These are phyloP conservation scores for Drosophila athabasca DNA, from an alignment of 1,140 invertebrate species.

Conservation along the genomic window DNA sequence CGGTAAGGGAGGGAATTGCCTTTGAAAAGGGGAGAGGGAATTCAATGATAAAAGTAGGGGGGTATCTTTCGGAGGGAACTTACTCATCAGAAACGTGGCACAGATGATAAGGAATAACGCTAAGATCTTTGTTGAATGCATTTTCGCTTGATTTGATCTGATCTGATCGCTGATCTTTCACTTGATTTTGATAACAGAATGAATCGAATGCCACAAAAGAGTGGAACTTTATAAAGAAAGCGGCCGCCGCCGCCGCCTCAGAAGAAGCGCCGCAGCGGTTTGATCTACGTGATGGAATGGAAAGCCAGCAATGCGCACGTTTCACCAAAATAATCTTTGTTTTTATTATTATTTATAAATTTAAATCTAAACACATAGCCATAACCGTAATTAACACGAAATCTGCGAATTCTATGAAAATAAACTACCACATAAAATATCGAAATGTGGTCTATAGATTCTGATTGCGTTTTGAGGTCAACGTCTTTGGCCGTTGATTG, in stretches of 20 bases:
- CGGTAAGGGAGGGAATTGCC: slow-evolving; percentile 31
- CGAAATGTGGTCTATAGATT: neutral
- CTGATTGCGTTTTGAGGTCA: neutral
- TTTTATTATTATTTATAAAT: slow-evolving; percentile 38
- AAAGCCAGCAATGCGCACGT: slow-evolving; percentile 61
- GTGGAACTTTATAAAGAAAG: slow-evolving; percentile 48
- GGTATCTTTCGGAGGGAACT: neutral
- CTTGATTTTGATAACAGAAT: slow-evolving; percentile 4
- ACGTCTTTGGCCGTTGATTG: neutral
- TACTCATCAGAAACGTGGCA: slow-evolving; percentile 28
- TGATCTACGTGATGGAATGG: slow-evolving; percentile 66
- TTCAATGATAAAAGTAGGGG: too few species aligned
- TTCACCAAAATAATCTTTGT: slow-evolving; percentile 50
- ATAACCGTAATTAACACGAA: slow-evolving; percentile 39
- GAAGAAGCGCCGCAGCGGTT: slow-evolving; percentile 1
- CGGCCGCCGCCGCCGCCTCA: neutral
- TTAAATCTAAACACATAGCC: slow-evolving; percentile 48
- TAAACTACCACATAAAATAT: neutral
- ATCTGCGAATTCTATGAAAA: slow-evolving; percentile 3
- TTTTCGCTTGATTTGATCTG: slow-evolving; percentile 8
- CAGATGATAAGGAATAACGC: slow-evolving; percentile 31
- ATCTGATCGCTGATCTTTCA: slow-evolving; percentile 4
- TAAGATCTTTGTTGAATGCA: slow-evolving; percentile 36
- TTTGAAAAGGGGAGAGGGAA: neutral
- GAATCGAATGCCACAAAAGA: slow-evolving; percentile 21